These are phyloP conservation scores for Isotomurus palustris DNA, from an alignment of 2,888 invertebrate genomes.

Conservation along the genomic window DNA sequence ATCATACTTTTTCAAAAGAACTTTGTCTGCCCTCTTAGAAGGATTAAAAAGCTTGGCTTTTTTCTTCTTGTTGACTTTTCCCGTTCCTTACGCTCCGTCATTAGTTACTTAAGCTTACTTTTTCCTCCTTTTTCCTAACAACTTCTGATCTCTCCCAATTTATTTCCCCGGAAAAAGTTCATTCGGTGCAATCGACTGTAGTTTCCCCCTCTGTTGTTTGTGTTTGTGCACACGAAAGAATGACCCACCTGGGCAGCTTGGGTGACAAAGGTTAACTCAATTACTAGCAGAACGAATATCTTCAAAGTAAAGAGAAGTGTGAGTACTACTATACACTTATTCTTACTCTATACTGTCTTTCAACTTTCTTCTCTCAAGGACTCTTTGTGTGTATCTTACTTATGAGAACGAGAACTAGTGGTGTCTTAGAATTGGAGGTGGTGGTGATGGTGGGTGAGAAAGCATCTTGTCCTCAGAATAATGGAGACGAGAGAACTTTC, in stretches of 20 bases:
- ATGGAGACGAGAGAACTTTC: not conserved
- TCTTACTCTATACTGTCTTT: not conserved
- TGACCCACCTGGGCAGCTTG: too few species aligned
- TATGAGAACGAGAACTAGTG: not conserved
- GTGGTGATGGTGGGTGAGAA: not conserved
- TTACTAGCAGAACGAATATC: not conserved
- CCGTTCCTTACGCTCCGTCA: too few species aligned
- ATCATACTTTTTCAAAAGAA: too few species aligned
- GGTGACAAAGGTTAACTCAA: slow-evolving; percentile 3
- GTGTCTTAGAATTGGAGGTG: not conserved
- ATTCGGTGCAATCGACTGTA: not conserved
- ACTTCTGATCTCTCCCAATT: not conserved
- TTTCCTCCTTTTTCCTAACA: not conserved
- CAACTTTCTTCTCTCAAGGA: slow-evolving; percentile 1
- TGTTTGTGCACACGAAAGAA: too few species aligned
- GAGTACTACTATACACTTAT: not conserved
- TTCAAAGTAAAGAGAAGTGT: not conserved
- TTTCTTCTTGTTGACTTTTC: not conserved
- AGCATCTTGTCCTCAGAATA: not conserved
- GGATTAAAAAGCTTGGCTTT: too few species aligned
- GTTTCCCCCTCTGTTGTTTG: not conserved
- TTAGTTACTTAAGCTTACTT: not conserved
- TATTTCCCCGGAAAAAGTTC: not conserved
- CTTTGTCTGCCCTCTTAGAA: too few species aligned
- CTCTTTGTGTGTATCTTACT: not conserved